A percentile compares a stretch with the other conserved stretches of the same genome.
Evolutionary conservation across 2,888 invertebrate species (phyloP).

Genomic region (Cryptus armator): DNA sequence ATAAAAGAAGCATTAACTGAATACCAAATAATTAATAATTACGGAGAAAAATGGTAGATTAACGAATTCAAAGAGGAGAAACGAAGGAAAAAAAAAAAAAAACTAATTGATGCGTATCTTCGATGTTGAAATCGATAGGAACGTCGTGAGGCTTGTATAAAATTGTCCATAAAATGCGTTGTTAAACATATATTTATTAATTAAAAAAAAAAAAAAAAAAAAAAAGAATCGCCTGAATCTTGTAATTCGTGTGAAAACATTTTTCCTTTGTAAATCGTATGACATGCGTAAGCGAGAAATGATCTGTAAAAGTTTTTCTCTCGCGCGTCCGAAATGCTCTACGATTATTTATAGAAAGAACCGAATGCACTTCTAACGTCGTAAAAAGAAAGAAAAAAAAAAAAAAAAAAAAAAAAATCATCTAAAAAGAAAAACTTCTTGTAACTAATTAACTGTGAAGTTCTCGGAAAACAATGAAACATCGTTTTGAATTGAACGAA

Average conservation of each 20-base stretch:
- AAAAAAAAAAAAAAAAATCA: not conserved
- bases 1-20: slow-evolving; percentile 50
- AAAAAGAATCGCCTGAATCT: slow-evolving; percentile 9
- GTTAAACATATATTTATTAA: slow-evolving; percentile 55
- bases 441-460: slow-evolving; percentile 13
- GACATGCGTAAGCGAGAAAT: not conserved
- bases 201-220: slow-evolving; percentile 27
- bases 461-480: not conserved
- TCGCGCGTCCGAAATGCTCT: not conserved
- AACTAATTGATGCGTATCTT: slow-evolving; percentile 25
- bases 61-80: not conserved
- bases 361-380: not conserved
- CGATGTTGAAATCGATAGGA: slow-evolving; percentile 34
- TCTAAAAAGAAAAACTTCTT: not conserved
- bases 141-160: slow-evolving; percentile 63
- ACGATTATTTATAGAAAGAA: not conserved
- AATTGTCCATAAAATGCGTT: slow-evolving; percentile 67
- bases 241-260: slow-evolving; percentile 24
- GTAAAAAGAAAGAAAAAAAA: not conserved
- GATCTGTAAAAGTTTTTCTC: not conserved
- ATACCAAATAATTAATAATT: slow-evolving; percentile 57
- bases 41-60: slow-evolving; percentile 6
- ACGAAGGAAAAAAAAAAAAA: slow-evolving; percentile 3
- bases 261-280: slow-evolving; percentile 12
- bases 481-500: not conserved